Evolutionary conservation across 2,888 invertebrate species (phyloP).

Genomic region (Drosophila fulvimacula): DNA sequence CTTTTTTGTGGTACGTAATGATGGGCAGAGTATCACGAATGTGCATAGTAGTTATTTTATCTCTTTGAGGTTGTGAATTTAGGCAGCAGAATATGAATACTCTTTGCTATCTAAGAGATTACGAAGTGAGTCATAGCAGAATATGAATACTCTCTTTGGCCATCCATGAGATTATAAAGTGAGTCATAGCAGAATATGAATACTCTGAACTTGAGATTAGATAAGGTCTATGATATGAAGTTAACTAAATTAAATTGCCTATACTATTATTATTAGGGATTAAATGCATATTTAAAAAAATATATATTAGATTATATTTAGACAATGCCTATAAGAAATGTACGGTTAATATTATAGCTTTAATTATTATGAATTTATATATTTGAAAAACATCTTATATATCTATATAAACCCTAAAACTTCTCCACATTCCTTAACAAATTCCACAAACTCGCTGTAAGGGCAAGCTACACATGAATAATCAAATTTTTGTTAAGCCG

Average conservation of each 20-base stretch:
- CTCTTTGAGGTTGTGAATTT: not conserved
- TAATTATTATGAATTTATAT: too few species aligned
- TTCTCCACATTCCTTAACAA: not conserved
- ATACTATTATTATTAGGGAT: too few species aligned
- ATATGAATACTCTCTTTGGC: not conserved
- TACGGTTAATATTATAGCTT: too few species aligned
- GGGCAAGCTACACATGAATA: constrained; percentile 55
- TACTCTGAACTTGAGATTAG: too few species aligned
- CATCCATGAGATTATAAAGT: not conserved
- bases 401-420: not conserved
- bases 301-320: too few species aligned
- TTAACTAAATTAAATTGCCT: not conserved
- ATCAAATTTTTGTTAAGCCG: constrained; percentile 52
- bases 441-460: not conserved
- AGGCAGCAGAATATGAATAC: constrained; percentile 2
- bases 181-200: too few species aligned
- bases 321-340: too few species aligned
- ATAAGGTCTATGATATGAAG: too few species aligned
- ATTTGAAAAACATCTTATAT: too few species aligned
- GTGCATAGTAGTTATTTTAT: too few species aligned
- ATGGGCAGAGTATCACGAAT: not conserved
- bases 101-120: not conserved
- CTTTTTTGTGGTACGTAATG: not conserved
- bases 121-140: too few species aligned
- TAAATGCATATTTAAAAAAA: too few species aligned